phyloP scores from a whole-genome alignment of 2,797 vertebrate genomes.

The Hydrocynus forskahlii region DNA sequence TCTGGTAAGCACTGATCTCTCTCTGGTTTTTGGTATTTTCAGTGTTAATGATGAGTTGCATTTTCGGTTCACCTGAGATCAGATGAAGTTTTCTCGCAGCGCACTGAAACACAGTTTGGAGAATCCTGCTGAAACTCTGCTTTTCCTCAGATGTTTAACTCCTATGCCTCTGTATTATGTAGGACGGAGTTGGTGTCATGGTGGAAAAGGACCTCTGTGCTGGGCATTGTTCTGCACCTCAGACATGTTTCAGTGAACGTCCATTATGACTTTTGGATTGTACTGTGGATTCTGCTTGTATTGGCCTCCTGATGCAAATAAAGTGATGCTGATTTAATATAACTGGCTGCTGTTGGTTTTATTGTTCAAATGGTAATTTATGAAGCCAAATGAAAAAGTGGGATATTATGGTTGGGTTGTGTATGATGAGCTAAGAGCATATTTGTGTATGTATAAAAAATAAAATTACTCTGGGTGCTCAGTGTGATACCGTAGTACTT shows the following conservation, averaged over 20 bases:
- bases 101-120: slow-evolving; percentile 74
- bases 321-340: no score
- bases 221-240: background rate
- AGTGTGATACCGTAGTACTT: no score
- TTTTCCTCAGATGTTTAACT: background rate
- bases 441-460: no score
- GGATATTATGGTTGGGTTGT: no score
- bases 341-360: background rate
- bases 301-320: no score
- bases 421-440: no score
- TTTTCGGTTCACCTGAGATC: slow-evolving; percentile 75
- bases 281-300: no score
- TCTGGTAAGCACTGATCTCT: slow-evolving; percentile 19
- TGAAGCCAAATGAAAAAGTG: no score
- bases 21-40: background rate
- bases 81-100: slow-evolving; percentile 80
- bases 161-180: background rate
- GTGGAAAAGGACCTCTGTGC: background rate
- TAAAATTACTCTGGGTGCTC: no score
- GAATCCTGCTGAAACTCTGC: slow-evolving; percentile 60
- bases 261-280: background rate
- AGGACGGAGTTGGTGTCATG: background rate
- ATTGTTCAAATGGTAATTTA: background rate
- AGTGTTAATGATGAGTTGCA: slow-evolving; percentile 75
- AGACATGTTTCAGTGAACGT: background rate